phyloP scores from a whole-genome alignment of 2,113 vertebrate genomes.

The Pseudopodoces humilis region DNA sequence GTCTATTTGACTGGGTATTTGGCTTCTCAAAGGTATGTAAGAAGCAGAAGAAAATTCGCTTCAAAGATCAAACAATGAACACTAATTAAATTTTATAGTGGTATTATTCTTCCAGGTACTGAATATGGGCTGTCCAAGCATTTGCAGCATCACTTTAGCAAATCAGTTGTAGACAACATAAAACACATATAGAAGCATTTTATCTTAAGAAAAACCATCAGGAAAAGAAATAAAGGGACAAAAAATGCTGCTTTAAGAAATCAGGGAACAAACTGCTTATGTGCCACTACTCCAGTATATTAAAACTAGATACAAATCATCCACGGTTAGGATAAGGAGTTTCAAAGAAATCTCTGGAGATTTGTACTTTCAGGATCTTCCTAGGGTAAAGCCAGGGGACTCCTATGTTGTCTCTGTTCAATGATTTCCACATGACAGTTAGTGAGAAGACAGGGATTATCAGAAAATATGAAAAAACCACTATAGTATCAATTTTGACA shows the following conservation, averaged over 20 bases:
- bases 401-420: not conserved
- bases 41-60: not conserved
- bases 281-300: not conserved
- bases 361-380: not conserved
- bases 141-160: not conserved
- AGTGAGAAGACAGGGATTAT: not conserved
- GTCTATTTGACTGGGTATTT: not conserved
- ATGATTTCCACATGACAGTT: not conserved
- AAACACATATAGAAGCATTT: not conserved
- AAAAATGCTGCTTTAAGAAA: not conserved
- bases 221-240: not conserved
- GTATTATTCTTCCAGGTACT: not conserved
- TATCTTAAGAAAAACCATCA: not conserved
- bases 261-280: not conserved
- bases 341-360: not conserved
- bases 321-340: not conserved
- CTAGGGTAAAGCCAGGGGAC: not conserved
- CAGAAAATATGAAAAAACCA: not conserved
- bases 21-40: not conserved
- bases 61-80: not conserved
- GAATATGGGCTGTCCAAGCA: not conserved
- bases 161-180: not conserved
- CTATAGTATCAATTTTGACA: not conserved
- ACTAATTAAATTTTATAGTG: not conserved
- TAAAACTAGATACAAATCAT: not conserved